Evolutionary conservation across 2,888 invertebrate genomes (phyloP), one percentile per base, ranked within the genome.

Genomic region (Cephalotes varians): DNA sequence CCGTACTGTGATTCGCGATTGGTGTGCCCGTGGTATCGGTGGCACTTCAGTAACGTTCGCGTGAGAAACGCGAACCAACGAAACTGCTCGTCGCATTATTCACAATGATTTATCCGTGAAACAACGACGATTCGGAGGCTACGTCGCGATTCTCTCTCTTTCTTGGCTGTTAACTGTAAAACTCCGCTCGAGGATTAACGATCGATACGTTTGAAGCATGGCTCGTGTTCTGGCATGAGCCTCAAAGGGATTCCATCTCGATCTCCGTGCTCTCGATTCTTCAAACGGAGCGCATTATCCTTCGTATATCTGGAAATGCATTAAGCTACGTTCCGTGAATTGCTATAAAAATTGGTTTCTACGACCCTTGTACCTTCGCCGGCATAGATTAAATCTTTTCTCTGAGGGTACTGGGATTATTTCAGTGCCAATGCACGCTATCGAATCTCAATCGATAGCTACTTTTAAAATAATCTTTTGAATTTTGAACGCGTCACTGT

Each of bases 31-130:
- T 65, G 69, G 72, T 81, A 81, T 71, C 81, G 81, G 71, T 81
- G 71, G 80, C 71, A 80, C 60, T 80, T 74, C 31, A 67, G 62
- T 18, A 51, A 31, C 60, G 80, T 72, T 90, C 83, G 90, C 90
- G 89, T 90, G 90, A 82, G 81, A 84, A 89, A 88, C 89, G 89
- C 90, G 76, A 89, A 74, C 84, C 82, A 67, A 81, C 81, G 82
- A 86, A 84, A 85, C 65, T 82, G 81, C 86, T 87, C 86, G 84
- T 86, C 84, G 87, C 87, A 85, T 88, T 90, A 90, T 89, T 90
- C 86, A 89, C 85, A 87, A 88, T 89, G 90, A 90, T 90, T 90
- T 88, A 90, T 88, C 84, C 87, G 76, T 76, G 82, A 31, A 69
- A 77, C 76, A 18, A 77, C 77, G 54, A 37, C 49, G 74, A 51